Evolutionary conservation across 2,888 invertebrate genomes (phyloP), one percentile per base, ranked within the genome.

Genomic region (Cataglyphis rosenhaueri): DNA sequence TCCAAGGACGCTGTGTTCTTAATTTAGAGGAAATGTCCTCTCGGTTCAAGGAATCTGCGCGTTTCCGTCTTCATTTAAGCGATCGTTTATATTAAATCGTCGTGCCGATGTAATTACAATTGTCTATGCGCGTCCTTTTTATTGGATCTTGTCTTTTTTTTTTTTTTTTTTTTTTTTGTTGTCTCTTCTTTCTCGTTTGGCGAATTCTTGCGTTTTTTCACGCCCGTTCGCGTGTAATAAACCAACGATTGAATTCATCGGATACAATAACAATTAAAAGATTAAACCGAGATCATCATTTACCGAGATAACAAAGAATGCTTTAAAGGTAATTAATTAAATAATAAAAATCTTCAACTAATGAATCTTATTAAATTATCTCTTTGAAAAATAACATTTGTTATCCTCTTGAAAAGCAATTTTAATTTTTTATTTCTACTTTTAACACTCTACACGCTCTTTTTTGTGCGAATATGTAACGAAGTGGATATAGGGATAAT

Each of bases 401-500:
- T 64, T 35, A 70, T 3, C 9, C 9, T n/a, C 25, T 32, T 5
- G 25, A 41, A 18, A 61, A 35, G 52, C 52, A 48, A 70, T 70
- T 59, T 25, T 61, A 70, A 79, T 48, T 70, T 79, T 32, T 32
- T 32, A 3, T n/a, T 32, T 32, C 32, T 21, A 10, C 12, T 12
- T n/a, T 29, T 52, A 12, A 52, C 57, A 29, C 15, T 21, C 21
- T 62, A 29, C 29, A 0, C 71, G 25, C 74, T 61, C 38, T 76
- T 78, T 79, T 48, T 68, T 66, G 52, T 59, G 66, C 82, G 81
- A 64, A 65, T 59, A 71, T 41, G 59, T 85, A 83, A 85, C 84
- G 78, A 82, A 79, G 84, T 70, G 75, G 71, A 62, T 83, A 75
- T 59, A 83, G 65, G 75, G 70, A 83, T 85, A 88, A 88, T 86